These are phyloP conservation scores for Eupithecia subfuscata DNA, from an alignment of 2,888 invertebrate species.

Conservation along the genomic window DNA sequence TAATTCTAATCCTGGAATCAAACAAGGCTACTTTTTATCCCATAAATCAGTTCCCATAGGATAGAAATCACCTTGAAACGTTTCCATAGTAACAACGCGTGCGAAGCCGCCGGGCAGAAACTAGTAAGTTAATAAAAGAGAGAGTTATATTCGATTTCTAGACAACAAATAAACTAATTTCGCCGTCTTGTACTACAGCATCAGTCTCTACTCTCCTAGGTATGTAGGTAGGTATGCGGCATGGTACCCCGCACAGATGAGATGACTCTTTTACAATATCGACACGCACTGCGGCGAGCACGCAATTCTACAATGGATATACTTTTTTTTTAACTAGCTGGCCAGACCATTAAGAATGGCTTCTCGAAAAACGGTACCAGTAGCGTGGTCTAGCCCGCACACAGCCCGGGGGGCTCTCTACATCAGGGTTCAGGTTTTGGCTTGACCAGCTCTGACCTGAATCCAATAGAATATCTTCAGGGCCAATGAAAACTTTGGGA, in stretches of 20 bases:
- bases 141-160: slow-evolving; percentile 26
- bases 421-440: not conserved
- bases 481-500: not conserved
- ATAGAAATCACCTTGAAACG: too few relatives aligned
- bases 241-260: slow-evolving; percentile 7
- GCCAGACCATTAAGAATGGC: not conserved
- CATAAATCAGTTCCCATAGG: too few relatives aligned
- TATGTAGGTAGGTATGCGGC: slow-evolving; percentile 1
- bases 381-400: not conserved
- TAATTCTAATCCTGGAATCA: too few relatives aligned
- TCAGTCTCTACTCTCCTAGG: not conserved
- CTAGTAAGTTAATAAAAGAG: slow-evolving; percentile 23
- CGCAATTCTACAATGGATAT: not conserved
- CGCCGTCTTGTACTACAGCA: slow-evolving; percentile 7
- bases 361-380: not conserved
- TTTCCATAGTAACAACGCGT: too few relatives aligned
- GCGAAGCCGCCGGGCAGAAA: too few relatives aligned
- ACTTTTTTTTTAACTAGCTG: not conserved
- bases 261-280: slow-evolving; percentile 9
- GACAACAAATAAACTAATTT: slow-evolving; percentile 26
- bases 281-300: slow-evolving; percentile 17
- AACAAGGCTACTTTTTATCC: too few relatives aligned
- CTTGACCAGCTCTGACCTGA: not conserved
- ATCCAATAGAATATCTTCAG: not conserved
- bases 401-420: too few relatives aligned